Percentiles rank a stretch among this genome's conserved stretches.
Evolutionary conservation across 2,888 invertebrate species (phyloP).

Genomic region (Trissoscelio sp.): DNA sequence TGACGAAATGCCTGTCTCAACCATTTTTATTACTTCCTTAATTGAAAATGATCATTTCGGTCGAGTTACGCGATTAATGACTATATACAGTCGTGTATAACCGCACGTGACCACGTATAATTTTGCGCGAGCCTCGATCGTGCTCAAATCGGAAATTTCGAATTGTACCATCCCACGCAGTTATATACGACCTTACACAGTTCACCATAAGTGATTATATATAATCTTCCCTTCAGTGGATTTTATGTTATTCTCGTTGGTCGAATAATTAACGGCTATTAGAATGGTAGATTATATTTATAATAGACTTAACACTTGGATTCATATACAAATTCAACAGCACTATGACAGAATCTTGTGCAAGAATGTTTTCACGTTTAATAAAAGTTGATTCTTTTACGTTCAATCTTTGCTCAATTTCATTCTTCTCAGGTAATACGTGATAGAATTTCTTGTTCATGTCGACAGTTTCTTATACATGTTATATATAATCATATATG

Average conservation of each 20-base stretch:
- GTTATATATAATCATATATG: slow-evolving; percentile 43
- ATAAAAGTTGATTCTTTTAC: slow-evolving; percentile 6
- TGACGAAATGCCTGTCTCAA: slow-evolving; percentile 50
- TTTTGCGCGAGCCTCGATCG: slow-evolving; percentile 19
- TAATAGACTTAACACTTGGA: slow-evolving; percentile 56
- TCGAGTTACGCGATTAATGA: slow-evolving; percentile 40
- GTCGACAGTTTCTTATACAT: background rate
- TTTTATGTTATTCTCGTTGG: slow-evolving; percentile 39
- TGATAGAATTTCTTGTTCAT: slow-evolving; percentile 4
- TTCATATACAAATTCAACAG: slow-evolving; percentile 56
- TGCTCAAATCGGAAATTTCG: slow-evolving; percentile 20
- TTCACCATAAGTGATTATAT: slow-evolving; percentile 29
- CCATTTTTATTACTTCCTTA: slow-evolving; percentile 48
- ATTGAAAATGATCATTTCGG: slow-evolving; percentile 53
- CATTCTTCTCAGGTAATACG: slow-evolving; percentile 1
- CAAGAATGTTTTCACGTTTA: slow-evolving; percentile 12
- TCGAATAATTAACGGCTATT: slow-evolving; percentile 52
- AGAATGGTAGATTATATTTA: slow-evolving; percentile 53
- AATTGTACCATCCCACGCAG: background rate
- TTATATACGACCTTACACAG: slow-evolving; percentile 19
- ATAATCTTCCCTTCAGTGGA: slow-evolving; percentile 24
- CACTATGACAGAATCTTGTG: slow-evolving; percentile 34
- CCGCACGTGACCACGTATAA: slow-evolving; percentile 22
- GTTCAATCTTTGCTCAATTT: slow-evolving; percentile 9
- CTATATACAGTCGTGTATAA: slow-evolving; percentile 31